Conservation (phyloP, 1,140 invertebrate species). For the Octopus sinensis region DNA sequence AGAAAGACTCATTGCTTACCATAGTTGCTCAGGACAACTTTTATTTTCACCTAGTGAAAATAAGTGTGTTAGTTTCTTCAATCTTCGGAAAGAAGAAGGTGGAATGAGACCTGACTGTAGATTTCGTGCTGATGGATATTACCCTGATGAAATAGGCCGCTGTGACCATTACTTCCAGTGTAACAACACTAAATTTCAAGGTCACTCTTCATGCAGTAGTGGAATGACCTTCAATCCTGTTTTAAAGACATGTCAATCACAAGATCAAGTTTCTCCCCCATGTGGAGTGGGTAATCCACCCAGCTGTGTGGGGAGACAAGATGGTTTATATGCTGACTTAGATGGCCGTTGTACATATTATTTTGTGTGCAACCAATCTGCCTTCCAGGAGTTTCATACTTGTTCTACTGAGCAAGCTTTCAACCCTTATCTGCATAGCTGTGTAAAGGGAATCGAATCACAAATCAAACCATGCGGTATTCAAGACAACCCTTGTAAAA, state of each 20-base stretch:
- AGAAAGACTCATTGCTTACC: conserved; percentile 29
- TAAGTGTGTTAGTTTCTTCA: conserved; percentile 16
- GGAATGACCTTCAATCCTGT: conserved; percentile 32
- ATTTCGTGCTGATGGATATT: conserved; percentile 25
- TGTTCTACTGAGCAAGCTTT: conserved; percentile 28
- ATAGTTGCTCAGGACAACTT: conserved; percentile 20
- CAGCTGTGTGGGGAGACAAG: conserved; percentile 21
- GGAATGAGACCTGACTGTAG: conserved; percentile 22
- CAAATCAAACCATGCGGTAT: conserved; percentile 30
- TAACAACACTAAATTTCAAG: conserved; percentile 19
- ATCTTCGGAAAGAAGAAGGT: conserved; percentile 23
- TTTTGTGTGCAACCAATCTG: conserved; percentile 26
- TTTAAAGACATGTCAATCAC: conserved; percentile 24
- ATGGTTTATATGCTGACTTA: conserved; percentile 33
- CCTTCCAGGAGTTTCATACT: conserved; percentile 25
- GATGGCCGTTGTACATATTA: conserved; percentile 33
- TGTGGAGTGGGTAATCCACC: conserved; percentile 30
- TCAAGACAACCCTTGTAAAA: conserved; percentile 29
- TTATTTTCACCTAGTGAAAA: conserved; percentile 26
- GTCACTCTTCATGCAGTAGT: conserved; percentile 29
- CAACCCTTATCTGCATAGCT: conserved; percentile 26
- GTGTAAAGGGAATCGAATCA: conserved; percentile 27
- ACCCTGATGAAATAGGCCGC: conserved; percentile 36
- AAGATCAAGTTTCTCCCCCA: conserved; percentile 24
- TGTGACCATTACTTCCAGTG: conserved; percentile 36